Evolutionary conservation across 2,888 invertebrate genomes (phyloP).

Genomic region (Andrena haemorrhoa): DNA sequence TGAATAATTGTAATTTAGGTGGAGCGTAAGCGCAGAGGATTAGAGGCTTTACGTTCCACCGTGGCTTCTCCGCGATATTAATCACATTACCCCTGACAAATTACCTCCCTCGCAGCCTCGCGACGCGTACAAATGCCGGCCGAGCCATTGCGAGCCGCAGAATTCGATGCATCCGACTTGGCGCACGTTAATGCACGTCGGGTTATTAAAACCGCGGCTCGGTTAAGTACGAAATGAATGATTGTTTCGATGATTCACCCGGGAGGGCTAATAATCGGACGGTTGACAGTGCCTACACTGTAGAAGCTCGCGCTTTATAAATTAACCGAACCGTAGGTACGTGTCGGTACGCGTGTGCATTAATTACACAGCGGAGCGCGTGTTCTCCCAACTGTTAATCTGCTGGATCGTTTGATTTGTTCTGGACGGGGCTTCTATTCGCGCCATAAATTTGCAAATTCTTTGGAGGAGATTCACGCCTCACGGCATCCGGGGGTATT

Average conservation of each 20-base stretch:
- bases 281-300: conserved; percentile 1
- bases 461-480: not conserved
- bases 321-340: not conserved
- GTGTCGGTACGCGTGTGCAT: conserved; percentile 4
- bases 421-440: not conserved
- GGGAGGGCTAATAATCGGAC: conserved; percentile 12
- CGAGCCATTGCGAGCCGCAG: conserved; percentile 31
- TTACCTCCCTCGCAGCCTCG: conserved; percentile 38
- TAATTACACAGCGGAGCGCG: conserved; percentile 25
- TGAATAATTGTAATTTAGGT: not conserved
- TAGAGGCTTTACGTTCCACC: conserved; percentile 26
- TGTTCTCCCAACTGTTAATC: conserved; percentile 21
- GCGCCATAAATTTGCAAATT: conserved; percentile 10
- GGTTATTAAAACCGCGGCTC: conserved; percentile 36
- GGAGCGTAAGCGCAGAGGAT: conserved; percentile 7
- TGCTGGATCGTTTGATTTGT: conserved; percentile 24
- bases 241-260: conserved; percentile 36
- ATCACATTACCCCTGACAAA: conserved; percentile 60
- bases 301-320: conserved; percentile 22
- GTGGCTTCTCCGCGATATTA: conserved; percentile 37
- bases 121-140: conserved; percentile 47
- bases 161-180: conserved; percentile 50
- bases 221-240: conserved; percentile 17
- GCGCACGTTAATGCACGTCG: conserved; percentile 27
- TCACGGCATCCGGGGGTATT: no score